Conservation (phyloP, 2,797 vertebrate genomes). For the Enteromius paludinosus region DNA sequence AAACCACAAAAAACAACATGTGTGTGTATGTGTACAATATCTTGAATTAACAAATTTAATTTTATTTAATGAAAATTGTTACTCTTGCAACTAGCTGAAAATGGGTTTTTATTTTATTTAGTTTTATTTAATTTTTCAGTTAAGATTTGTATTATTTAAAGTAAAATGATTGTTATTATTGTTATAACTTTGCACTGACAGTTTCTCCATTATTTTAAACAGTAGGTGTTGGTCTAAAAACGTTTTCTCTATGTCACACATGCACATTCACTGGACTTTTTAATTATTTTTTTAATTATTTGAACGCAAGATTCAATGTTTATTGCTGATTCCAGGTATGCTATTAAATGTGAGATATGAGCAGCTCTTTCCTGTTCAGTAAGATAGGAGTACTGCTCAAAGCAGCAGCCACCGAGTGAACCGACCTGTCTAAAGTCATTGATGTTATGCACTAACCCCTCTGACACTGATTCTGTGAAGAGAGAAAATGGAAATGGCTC, state of each 20-base stretch:
- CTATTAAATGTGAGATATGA: not conserved
- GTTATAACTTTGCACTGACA: too few relatives aligned
- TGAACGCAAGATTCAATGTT: not conserved
- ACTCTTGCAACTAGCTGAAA: too few relatives aligned
- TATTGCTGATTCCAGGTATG: not conserved
- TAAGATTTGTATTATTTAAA: too few relatives aligned
- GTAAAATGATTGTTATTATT: too few relatives aligned
- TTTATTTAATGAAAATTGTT: too few relatives aligned
- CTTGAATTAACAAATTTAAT: too few relatives aligned
- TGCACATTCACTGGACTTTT: not conserved
- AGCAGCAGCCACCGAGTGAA: not conserved
- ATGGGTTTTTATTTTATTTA: too few relatives aligned
- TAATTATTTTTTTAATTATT: not conserved
- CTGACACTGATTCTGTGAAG: constrained; percentile 45
- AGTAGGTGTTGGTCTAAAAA: not conserved
- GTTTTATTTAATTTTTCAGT: too few relatives aligned
- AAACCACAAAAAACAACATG: too few relatives aligned
- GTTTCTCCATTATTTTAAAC: too few relatives aligned
- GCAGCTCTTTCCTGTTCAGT: not conserved
- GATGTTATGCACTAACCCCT: not conserved
- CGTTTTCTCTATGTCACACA: not conserved
- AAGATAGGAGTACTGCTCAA: not conserved
- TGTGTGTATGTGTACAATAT: too few relatives aligned
- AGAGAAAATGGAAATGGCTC: constrained; percentile 65
- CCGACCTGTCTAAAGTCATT: not conserved